A percentile compares a stretch with the other conserved stretches of the same genome.
Evolutionary conservation across 1,140 invertebrate genomes (phyloP).

Genomic region (Adoxophyes honmai): DNA sequence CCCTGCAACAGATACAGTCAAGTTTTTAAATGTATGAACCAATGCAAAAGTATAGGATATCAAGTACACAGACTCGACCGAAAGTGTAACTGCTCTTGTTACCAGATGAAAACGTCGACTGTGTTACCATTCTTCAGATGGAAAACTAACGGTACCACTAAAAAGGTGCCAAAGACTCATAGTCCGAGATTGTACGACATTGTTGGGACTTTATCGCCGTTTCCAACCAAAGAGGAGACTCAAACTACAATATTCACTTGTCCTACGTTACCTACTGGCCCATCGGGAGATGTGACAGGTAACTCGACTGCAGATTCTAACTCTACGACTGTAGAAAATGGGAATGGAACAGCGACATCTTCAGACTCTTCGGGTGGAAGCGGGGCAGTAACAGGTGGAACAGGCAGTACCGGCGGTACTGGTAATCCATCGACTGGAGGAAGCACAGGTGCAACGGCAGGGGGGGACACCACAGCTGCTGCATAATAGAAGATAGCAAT

Average conservation of each 20-base stretch:
- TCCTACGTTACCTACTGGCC: not conserved
- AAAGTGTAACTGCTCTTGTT: slow-evolving; percentile 52
- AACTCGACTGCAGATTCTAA: not conserved
- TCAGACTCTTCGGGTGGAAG: not conserved
- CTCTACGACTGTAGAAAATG: no score
- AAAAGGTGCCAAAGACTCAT: slow-evolving; percentile 35
- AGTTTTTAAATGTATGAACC: slow-evolving; percentile 54
- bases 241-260: not conserved
- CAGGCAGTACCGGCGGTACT: not conserved
- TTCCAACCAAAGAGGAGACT: not conserved
- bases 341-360: not conserved
- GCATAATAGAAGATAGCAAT: no score
- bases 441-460: not conserved
- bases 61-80: slow-evolving; percentile 45
- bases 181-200: slow-evolving; percentile 46
- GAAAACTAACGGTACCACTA: slow-evolving; percentile 53
- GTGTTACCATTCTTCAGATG: slow-evolving; percentile 51
- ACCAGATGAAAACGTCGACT: slow-evolving; percentile 51
- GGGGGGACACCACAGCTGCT: no score
- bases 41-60: slow-evolving; percentile 56
- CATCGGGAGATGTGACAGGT: no score
- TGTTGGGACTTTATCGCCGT: slow-evolving; percentile 42
- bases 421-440: not conserved
- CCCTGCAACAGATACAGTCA: slow-evolving; percentile 38
- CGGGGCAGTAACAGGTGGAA: not conserved